These are phyloP conservation scores for Polypterus senegalus DNA, from an alignment of 2,113 vertebrate species.

Conservation along the genomic window DNA sequence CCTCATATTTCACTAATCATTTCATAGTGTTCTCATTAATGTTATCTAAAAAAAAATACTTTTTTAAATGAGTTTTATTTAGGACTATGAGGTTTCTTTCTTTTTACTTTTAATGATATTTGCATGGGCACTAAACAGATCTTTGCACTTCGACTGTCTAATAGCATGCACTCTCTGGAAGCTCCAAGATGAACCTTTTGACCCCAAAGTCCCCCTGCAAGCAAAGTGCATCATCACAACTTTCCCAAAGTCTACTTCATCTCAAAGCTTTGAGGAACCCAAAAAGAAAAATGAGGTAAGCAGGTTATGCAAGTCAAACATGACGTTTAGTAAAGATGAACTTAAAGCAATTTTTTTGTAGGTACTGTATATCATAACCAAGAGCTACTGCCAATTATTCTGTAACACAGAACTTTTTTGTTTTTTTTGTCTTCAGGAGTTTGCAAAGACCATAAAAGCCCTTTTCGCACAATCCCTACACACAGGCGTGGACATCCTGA, in stretches of 20 bases:
- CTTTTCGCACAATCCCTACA: constrained; percentile 90
- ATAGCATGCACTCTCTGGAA: constrained; percentile 76
- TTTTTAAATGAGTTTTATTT: no score
- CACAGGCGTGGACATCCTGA: constrained; percentile 78
- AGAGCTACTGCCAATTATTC: no score
- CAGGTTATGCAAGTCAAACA: neutral
- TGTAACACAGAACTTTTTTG: neutral
- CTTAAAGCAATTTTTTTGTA: no score
- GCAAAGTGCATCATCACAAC: constrained; percentile 89
- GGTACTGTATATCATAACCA: no score
- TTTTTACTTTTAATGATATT: neutral
- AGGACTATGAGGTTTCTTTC: no score
- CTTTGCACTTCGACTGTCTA: neutral
- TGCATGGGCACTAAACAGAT: neutral
- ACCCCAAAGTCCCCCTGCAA: constrained; percentile 79
- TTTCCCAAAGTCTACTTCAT: constrained; percentile 91
- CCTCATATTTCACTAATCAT: no score
- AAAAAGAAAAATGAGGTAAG: constrained; percentile 90
- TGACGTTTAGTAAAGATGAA: no score
- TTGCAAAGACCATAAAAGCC: constrained; percentile 93
- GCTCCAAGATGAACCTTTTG: constrained; percentile 77
- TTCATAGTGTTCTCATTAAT: no score
- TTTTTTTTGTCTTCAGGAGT: constrained; percentile 59
- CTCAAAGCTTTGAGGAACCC: constrained; percentile 88
- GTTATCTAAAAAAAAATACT: no score